Base-by-base conservation (phyloP, 1,140 invertebrate species). In the Listronotus bonariensis region DNA sequence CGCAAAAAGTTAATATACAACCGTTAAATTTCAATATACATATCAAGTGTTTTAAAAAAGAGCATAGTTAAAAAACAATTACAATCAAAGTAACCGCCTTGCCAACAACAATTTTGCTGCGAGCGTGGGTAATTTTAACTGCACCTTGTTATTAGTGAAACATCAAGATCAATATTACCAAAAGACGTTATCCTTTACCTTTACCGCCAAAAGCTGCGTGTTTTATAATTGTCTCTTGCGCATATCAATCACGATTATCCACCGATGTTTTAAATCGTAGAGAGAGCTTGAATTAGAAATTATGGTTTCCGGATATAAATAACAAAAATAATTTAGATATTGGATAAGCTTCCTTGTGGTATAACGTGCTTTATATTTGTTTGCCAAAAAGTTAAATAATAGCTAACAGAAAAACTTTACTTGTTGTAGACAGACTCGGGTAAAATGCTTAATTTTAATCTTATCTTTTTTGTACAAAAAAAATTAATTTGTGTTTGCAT, bases 151-250 rank as follows among this genome's bases (percentile, higher is more conserved):
- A 45, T 45, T 45, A n/a, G 14, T 17, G n/a, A 45, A 14, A 45
- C 42, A 45, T 45, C 42, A 15, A 45, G 42, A 45, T 45, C 42
- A 45, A 45, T 45, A 45, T 45, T 45, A 5, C 42, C 42, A 45
- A 45, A 45, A 45, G n/a, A 45, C 42, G 42, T 45, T 45, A 45
- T 45, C 42, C 42, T 45, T 45, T 45, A 45, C 12, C 42, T 45
- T 45, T 45, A 15, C 42, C 42, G 42, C 42, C 42, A 45, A 45
- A 45, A 45, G 42, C 42, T 45, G 42, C 17, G 42, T 45, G 42
- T 45, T 45, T 45, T 45, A 45, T 45, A 45, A 45, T 45, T 45
- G n/a, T 45, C 42, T 45, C 42, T 45, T 45, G 42, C 42, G 42
- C 42, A 45, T 45, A 45, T 45, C 42, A 45, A 45, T 45, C 42